phyloP scores from a whole-genome alignment of 2,113 vertebrate genomes.

The Dicerorhinus sumatrensis region DNA sequence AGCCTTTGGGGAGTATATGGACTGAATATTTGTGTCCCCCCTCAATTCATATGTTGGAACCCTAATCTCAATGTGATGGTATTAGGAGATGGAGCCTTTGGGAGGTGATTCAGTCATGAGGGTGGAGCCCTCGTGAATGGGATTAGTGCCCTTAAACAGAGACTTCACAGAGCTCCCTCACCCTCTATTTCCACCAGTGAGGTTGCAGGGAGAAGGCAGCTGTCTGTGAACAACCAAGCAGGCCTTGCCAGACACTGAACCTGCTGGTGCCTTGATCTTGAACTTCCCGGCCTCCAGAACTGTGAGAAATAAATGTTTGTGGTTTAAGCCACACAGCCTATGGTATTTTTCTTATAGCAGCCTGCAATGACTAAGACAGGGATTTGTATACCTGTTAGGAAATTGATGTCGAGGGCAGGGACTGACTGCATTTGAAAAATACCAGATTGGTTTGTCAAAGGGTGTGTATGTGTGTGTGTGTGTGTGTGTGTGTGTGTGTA shows the following conservation, averaged over 20 bases:
- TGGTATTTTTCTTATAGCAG: neutral
- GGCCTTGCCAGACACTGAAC: neutral
- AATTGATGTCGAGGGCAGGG: neutral
- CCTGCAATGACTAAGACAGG: neutral
- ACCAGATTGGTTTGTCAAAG: neutral
- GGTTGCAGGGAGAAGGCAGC: neutral
- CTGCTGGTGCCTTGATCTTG: neutral
- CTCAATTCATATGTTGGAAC: neutral
- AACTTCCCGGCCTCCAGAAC: neutral
- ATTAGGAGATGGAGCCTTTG: neutral
- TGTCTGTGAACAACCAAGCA: neutral
- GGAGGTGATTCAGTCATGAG: neutral
- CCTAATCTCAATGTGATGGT: neutral
- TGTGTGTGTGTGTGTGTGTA: neutral
- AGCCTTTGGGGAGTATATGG: neutral
- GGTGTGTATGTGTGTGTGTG: too few relatives aligned
- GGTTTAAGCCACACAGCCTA: neutral
- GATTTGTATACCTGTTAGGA: neutral
- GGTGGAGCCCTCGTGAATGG: neutral
- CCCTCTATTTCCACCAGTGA: neutral
- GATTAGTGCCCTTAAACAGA: neutral
- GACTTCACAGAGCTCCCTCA: neutral
- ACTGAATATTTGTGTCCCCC: neutral
- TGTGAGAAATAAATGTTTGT: neutral
- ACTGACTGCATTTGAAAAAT: neutral